Base-by-base conservation (phyloP, 2,888 invertebrate species). In the Acleris laterana region DNA sequence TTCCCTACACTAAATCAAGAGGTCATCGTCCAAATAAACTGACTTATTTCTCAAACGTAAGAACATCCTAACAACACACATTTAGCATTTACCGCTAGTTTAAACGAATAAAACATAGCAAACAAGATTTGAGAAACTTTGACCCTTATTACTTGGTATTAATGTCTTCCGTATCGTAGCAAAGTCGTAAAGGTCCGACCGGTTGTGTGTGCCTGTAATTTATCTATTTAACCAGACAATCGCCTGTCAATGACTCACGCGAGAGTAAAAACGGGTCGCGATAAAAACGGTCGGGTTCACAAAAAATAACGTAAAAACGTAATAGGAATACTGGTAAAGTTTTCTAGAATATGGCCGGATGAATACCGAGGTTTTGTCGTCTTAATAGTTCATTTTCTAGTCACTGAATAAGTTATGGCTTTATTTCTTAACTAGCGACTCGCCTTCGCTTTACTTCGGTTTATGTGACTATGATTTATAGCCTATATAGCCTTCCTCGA, bases 231-330 rank as follows among this genome's bases (percentile, higher is more conserved):
- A 38, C 53, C 42, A 46, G 63, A 67, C 62, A 62, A 65, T 52
- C 44, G 28, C 60, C 32, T 38, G 52, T 64, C 58, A 44, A 17
- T 66, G 69, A 69, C 55, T 69, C 69, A 66, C 32, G 19, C 50
- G 50, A 59, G 19, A 17, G 17, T 19, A 66, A 66, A 62, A 69
- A 66, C 61, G 19, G 49, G 50, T 44, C 20, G 48, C 58, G 13
- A 7, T 56, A 63, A 64, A 58, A 63, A 25, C 28, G 5, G 32
- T 17, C 70, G 66, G 59, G 72, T 74, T 59, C 59, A 57, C 73
- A 83, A 80, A 83, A 82, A 79, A 67, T 69, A 68, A 55, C 53
- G 72, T 74, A 85, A 85, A 84, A 84, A 83, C 9, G 72, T 79
- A 73, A 73, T 78, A 77, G 71, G 75, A 74, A 69, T 72, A 25